phyloP scores from a whole-genome alignment of 2,888 invertebrate species.

The Acronicta alni region DNA sequence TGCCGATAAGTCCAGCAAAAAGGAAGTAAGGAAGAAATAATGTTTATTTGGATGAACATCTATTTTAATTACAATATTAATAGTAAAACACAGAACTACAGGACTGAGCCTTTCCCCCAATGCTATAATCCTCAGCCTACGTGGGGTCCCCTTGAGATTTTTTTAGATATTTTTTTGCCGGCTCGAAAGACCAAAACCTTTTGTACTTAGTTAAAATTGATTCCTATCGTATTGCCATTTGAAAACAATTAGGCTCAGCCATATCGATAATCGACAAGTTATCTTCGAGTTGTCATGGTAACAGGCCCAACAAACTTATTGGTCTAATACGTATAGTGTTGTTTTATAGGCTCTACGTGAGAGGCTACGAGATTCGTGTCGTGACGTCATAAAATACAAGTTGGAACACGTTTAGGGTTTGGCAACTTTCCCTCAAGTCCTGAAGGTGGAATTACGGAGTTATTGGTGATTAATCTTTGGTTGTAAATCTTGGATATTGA shows the following conservation, averaged over 20 bases:
- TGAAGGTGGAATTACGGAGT: conserved; percentile 1
- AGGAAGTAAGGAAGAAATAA: no score
- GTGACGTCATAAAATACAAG: conserved; percentile 57
- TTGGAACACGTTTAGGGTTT: conserved; percentile 23
- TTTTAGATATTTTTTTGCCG: no score
- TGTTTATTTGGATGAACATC: no score
- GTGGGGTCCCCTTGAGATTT: no score
- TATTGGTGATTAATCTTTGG: conserved; percentile 25
- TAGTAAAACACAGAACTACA: no score
- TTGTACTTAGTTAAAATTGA: not conserved
- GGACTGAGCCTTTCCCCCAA: no score
- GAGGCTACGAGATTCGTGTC: conserved; percentile 23
- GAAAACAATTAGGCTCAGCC: not conserved
- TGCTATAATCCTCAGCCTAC: no score
- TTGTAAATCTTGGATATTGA: conserved; percentile 19
- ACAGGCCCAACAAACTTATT: conserved; percentile 55
- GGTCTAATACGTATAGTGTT: conserved; percentile 60
- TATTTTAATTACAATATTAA: no score
- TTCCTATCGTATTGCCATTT: not conserved
- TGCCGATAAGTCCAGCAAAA: no score
- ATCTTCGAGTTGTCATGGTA: conserved; percentile 23
- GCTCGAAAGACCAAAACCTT: not conserved
- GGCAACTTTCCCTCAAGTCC: conserved; percentile 19
- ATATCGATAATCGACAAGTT: conserved; percentile 1
- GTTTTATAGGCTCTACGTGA: conserved; percentile 68